Conservation (phyloP, 2,888 invertebrate species). For the Elegia similella region DNA sequence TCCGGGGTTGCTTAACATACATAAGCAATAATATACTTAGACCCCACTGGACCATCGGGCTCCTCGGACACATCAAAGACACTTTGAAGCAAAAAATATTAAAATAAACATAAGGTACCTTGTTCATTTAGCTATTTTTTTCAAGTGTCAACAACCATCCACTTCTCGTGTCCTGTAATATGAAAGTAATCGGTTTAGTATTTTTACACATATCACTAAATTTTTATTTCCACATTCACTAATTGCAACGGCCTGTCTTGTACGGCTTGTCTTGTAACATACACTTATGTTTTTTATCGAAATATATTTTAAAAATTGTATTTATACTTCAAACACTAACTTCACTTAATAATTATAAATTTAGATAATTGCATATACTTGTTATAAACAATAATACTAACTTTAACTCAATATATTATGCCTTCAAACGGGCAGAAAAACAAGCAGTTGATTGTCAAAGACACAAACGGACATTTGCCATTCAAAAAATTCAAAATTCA, state of each 20-base stretch:
- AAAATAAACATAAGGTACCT: no score
- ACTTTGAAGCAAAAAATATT: no score
- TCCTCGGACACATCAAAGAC: no score
- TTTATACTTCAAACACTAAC: no score
- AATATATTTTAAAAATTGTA: no score
- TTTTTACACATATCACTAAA: not conserved
- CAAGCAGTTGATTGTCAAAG: conserved; percentile 2
- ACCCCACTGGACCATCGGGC: no score
- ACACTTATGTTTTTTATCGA: no score
- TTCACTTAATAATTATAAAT: not conserved
- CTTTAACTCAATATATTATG: not conserved
- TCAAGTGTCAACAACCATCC: not conserved
- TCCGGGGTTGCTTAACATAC: no score
- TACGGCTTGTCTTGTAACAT: no score
- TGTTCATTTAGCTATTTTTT: conserved; percentile 7
- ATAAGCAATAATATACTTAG: no score
- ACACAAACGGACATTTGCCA: conserved; percentile 36
- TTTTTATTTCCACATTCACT: not conserved
- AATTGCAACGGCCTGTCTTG: not conserved
- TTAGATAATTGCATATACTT: not conserved
- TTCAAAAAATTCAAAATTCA: conserved; percentile 44
- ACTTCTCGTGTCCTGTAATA: not conserved
- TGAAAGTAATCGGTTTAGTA: not conserved
- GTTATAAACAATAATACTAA: not conserved
- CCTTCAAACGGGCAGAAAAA: not conserved